Evolutionary conservation across 2,888 invertebrate species (phyloP).

Genomic region (Pyrgus malvae): DNA sequence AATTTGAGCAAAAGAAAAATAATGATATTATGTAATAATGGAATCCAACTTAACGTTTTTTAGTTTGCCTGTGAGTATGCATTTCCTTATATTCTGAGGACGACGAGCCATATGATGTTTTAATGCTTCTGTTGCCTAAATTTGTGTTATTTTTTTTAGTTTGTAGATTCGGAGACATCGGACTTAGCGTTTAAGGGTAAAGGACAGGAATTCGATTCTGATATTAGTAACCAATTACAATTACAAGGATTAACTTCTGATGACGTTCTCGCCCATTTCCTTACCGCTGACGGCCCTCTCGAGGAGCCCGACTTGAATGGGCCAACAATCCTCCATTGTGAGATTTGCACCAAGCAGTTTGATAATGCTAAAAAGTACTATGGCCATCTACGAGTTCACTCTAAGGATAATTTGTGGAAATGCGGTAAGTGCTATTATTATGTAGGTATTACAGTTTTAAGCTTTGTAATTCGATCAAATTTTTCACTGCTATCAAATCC

Average conservation of each 20-base stretch:
- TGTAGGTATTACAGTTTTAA: neutral
- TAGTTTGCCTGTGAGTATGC: conserved; percentile 62
- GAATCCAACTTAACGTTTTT: conserved; percentile 65
- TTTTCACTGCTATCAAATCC: no score
- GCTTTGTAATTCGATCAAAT: no score
- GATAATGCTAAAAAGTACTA: conserved; percentile 75
- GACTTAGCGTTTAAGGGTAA: conserved; percentile 51
- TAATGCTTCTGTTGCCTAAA: neutral
- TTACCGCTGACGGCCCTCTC: conserved; percentile 64
- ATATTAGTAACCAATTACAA: conserved; percentile 50
- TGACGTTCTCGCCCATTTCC: conserved; percentile 68
- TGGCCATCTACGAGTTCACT: conserved; percentile 71
- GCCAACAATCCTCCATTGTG: conserved; percentile 68
- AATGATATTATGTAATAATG: conserved; percentile 40
- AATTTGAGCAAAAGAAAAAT: no score
- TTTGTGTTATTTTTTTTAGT: conserved; percentile 45
- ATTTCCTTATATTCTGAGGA: no score
- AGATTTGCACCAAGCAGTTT: conserved; percentile 71
- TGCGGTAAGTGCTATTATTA: conserved; percentile 62
- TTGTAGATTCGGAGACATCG: conserved; percentile 58
- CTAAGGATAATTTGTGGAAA: conserved; percentile 69
- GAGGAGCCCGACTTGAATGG: conserved; percentile 73
- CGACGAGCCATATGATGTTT: neutral
- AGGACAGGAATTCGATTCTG: conserved; percentile 54
- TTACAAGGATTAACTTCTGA: conserved; percentile 53